phyloP scores from a whole-genome alignment of 2,113 vertebrate species.

The Zosterops pallidus region DNA sequence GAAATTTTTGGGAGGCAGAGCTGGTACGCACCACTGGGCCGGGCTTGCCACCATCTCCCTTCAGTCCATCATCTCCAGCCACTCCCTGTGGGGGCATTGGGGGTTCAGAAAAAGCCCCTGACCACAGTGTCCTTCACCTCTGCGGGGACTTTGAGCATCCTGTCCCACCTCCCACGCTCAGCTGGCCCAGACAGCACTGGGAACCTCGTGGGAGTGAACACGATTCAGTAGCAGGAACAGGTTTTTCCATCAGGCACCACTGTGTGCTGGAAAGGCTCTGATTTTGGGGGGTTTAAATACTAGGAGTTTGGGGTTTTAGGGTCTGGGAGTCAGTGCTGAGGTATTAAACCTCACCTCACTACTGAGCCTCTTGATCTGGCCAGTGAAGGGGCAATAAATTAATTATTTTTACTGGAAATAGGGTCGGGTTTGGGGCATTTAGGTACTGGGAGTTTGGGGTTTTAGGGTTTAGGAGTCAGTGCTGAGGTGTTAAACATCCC shows the following conservation, averaged over 20 bases:
- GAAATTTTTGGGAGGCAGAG: background rate
- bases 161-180: rapidly evolving
- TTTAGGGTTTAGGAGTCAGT: background rate
- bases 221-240: rapidly evolving
- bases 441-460: background rate
- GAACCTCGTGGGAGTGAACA: rapidly evolving
- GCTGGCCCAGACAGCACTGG: background rate
- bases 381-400: background rate
- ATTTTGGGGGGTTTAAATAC: background rate
- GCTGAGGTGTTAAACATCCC: background rate
- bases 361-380: background rate
- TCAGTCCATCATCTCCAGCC: slow-evolving; percentile 70
- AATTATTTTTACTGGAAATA: background rate
- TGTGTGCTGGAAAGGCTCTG: background rate
- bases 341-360: background rate
- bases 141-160: background rate
- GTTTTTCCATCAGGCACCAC: background rate
- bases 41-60: slow-evolving; percentile 75
- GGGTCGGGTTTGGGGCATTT: background rate
- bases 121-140: rapidly evolving
- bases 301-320: background rate
- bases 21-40: slow-evolving; percentile 72
- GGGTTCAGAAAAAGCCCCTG: background rate
- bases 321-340: background rate
- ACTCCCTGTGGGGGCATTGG: slow-evolving; percentile 67